phyloP scores from a whole-genome alignment of 2,113 vertebrate genomes.

The Acrocephalus arundinaceus region DNA sequence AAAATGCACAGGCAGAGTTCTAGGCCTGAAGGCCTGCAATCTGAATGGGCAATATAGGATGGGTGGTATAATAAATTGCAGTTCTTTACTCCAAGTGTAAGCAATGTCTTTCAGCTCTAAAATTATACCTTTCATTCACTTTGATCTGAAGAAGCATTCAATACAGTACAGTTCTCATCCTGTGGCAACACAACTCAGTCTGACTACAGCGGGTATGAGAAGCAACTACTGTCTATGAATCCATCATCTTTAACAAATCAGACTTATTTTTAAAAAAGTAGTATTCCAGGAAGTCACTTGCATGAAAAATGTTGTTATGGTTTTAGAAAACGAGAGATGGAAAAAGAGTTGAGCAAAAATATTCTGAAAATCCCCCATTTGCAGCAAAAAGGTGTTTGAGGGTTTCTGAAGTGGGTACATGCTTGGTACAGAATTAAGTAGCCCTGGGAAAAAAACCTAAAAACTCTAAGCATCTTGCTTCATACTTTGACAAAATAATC shows the following conservation, averaged over 20 bases:
- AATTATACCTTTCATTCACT: not conserved
- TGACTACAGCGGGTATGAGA: not conserved
- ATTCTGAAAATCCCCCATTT: not conserved
- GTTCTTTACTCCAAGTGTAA: not conserved
- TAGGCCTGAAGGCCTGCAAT: conserved; percentile 27
- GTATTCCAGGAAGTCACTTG: not conserved
- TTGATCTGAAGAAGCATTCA: not conserved
- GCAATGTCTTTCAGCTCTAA: not conserved
- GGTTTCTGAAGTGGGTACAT: not conserved
- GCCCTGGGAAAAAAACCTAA: not conserved
- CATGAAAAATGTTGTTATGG: not conserved
- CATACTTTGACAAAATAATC: not conserved
- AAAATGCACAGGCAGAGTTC: not conserved
- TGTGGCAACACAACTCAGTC: not conserved
- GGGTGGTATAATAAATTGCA: conserved; percentile 5
- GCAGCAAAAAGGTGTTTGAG: not conserved
- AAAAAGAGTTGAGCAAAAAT: not conserved
- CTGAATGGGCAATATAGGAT: not conserved
- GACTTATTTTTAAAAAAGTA: not conserved
- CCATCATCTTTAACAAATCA: not conserved
- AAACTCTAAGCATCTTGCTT: not conserved
- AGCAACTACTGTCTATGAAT: not conserved
- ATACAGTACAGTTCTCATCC: not conserved
- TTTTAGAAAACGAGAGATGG: not conserved
- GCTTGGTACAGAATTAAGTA: not conserved